phyloP scores from a whole-genome alignment of 2,113 vertebrate species.

The Stictonetta naevosa region DNA sequence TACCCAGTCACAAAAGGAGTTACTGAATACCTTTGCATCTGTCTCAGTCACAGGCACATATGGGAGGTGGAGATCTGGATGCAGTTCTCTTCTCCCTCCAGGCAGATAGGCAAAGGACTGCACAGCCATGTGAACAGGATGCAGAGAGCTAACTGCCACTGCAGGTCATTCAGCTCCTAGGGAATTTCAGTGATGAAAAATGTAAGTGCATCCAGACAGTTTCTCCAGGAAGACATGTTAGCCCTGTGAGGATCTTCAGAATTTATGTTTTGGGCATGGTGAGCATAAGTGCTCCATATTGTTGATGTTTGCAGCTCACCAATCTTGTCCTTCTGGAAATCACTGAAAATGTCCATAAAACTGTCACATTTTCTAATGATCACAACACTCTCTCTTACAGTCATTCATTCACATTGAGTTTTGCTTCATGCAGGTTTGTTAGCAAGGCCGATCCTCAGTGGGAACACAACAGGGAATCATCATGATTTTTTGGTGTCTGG shows the following conservation, averaged over 20 bases:
- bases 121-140: background rate
- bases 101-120: background rate
- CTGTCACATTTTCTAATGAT: background rate
- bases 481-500: background rate
- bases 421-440: background rate
- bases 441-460: background rate
- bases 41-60: background rate
- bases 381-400: background rate
- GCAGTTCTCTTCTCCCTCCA: background rate
- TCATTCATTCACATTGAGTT: background rate
- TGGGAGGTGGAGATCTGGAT: background rate
- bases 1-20: background rate
- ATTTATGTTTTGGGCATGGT: background rate
- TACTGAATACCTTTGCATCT: background rate
- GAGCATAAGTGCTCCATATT: background rate
- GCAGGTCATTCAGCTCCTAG: background rate
- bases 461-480: background rate
- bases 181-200: background rate
- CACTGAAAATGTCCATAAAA: background rate
- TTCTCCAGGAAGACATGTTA: background rate
- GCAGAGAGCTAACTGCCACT: background rate
- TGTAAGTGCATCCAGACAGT: background rate
- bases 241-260: background rate
- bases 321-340: background rate
- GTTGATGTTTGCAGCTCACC: background rate